These are phyloP conservation scores for Anser cygnoides DNA, from an alignment of 2,113 vertebrate genomes.

Conservation along the genomic window DNA sequence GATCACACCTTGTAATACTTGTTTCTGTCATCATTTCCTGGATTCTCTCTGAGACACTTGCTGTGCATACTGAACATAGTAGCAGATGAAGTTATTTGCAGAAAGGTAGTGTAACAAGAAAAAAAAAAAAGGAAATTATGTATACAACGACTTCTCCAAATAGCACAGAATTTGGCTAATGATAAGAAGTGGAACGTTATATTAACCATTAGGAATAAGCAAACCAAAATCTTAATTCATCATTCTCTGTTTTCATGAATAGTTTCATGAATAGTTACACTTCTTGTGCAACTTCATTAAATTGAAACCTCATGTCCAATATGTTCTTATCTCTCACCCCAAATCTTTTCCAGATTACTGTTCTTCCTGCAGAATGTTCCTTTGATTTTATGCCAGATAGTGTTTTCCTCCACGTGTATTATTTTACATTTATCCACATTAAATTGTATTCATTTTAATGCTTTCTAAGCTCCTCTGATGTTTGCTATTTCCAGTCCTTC, in stretches of 20 bases:
- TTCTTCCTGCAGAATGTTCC: constrained; percentile 55
- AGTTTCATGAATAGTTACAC: constrained; percentile 16
- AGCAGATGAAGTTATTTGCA: not conserved
- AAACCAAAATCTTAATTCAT: constrained; percentile 18
- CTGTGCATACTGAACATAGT: not conserved
- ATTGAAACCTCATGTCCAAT: constrained; percentile 56
- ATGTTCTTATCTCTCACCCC: constrained; percentile 39
- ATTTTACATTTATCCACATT: constrained; percentile 70
- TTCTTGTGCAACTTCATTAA: constrained; percentile 14
- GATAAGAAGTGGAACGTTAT: not conserved
- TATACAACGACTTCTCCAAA: not conserved
- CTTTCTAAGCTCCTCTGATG: constrained; percentile 62
- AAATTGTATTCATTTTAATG: constrained; percentile 67
- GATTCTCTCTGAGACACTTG: not conserved
- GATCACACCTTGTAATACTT: constrained; percentile 51
- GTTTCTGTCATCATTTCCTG: constrained; percentile 41
- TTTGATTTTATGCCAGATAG: constrained; percentile 60
- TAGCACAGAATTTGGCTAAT: not conserved
- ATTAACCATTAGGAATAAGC: not conserved
- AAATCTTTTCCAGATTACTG: constrained; percentile 49
- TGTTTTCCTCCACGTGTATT: constrained; percentile 62
- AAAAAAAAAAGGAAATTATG: not conserved
- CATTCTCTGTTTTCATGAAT: not conserved
- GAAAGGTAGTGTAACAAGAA: not conserved
- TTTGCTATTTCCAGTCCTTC: constrained; percentile 56